phyloP scores from a whole-genome alignment of 2,888 invertebrate species.

The Eulithis prunata region DNA sequence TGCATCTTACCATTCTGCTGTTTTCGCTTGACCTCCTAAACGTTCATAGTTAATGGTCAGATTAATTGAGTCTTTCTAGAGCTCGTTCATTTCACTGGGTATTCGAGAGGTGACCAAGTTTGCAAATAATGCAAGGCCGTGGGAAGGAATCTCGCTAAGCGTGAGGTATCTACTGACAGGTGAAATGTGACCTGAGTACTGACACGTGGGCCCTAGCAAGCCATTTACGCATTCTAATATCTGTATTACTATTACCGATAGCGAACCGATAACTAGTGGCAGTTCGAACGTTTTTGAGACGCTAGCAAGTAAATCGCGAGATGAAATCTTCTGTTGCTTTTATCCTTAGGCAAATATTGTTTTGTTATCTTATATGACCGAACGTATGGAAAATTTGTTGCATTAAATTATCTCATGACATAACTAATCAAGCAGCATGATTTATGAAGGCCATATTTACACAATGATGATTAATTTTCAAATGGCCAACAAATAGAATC shows the following conservation, averaged over 20 bases:
- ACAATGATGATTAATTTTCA: slow-evolving; percentile 44
- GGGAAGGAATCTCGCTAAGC: slow-evolving; percentile 51
- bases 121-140: slow-evolving; percentile 54
- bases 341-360: too few relatives aligned
- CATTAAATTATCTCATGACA: slow-evolving; percentile 24
- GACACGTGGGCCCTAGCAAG: slow-evolving; percentile 40
- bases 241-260: slow-evolving; percentile 20
- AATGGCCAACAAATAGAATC: slow-evolving; percentile 37
- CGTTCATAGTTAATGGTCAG: slow-evolving; percentile 37
- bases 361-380: too few relatives aligned
- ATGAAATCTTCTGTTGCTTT: too few relatives aligned
- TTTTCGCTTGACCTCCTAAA: slow-evolving; percentile 41
- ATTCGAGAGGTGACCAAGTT: slow-evolving; percentile 39
- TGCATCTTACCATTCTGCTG: slow-evolving; percentile 30
- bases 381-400: slow-evolving; percentile 11
- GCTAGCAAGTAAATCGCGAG: background rate
- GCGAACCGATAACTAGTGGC: background rate
- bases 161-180: slow-evolving; percentile 47
- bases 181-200: slow-evolving; percentile 51
- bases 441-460: slow-evolving; percentile 34
- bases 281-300: background rate
- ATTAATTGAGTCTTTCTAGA: slow-evolving; percentile 42
- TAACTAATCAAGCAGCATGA: slow-evolving; percentile 29
- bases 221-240: slow-evolving; percentile 27
- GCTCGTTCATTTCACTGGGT: slow-evolving; percentile 41